Conservation (phyloP, 2,797 vertebrate species). For the Pseudochaenichthys georgianus region DNA sequence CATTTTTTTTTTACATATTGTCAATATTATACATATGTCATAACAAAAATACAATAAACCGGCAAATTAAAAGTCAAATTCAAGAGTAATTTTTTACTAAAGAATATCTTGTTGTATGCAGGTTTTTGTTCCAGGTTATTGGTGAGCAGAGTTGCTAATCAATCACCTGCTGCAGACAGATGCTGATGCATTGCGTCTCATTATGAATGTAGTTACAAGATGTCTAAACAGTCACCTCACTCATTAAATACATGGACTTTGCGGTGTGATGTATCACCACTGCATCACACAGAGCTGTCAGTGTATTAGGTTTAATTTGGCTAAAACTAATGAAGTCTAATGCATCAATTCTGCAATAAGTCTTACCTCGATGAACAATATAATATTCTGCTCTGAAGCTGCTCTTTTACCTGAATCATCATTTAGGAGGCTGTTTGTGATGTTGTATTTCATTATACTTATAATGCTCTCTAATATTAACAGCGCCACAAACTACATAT, state of each 20-base stretch:
- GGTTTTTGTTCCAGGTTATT: neutral
- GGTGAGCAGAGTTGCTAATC: neutral
- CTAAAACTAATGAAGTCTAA: neutral
- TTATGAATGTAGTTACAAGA: conserved; percentile 12
- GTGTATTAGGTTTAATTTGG: neutral
- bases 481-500: too few species aligned
- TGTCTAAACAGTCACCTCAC: conserved; percentile 1
- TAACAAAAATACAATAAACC: neutral
- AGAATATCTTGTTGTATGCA: neutral
- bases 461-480: neutral
- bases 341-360: too few species aligned
- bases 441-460: neutral
- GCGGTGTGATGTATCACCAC: neutral
- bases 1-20: neutral
- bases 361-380: neutral
- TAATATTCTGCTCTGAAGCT: too few species aligned
- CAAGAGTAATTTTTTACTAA: neutral
- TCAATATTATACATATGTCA: neutral
- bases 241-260: conserved; percentile 12
- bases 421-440: conserved; percentile 1
- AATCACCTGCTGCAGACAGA: conserved; percentile 11
- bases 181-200: conserved; percentile 10
- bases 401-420: neutral
- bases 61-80: neutral
- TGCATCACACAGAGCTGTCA: neutral